phyloP scores from a whole-genome alignment of 2,797 vertebrate species.

The Ambastaia sidthimunki region DNA sequence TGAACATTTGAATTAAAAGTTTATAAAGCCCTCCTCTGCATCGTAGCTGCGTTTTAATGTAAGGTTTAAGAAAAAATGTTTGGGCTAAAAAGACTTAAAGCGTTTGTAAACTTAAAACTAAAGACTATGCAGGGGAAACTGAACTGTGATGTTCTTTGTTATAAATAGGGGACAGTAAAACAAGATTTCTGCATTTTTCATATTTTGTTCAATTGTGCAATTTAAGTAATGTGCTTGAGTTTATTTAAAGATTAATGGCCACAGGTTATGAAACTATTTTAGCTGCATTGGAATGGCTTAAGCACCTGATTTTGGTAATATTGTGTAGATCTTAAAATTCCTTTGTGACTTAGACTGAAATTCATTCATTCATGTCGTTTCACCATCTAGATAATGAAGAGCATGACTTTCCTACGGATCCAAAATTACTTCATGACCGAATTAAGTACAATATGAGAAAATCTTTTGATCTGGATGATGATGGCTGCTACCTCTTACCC shows the following conservation, averaged over 20 bases:
- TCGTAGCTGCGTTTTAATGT: too few relatives aligned
- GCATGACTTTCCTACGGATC: slow-evolving; percentile 39
- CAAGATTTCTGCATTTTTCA: neutral
- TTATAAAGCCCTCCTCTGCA: too few relatives aligned
- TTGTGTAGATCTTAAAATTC: neutral
- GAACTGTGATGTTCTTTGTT: neutral
- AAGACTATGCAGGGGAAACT: neutral
- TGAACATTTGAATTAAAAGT: too few relatives aligned
- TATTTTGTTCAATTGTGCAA: slow-evolving; percentile 7
- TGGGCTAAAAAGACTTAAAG: neutral
- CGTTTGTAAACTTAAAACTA: too few relatives aligned
- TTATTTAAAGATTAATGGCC: neutral
- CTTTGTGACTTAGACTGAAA: slow-evolving; percentile 2
- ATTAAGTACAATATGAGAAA: slow-evolving; percentile 84
- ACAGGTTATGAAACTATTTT: slow-evolving; percentile 22
- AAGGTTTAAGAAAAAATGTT: too few relatives aligned
- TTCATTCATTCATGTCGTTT: neutral
- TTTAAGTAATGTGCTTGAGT: neutral
- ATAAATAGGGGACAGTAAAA: neutral
- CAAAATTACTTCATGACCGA: neutral
- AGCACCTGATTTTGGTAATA: neutral
- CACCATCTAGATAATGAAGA: slow-evolving; percentile 68
- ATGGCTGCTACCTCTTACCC: slow-evolving; percentile 80
- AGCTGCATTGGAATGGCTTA: neutral
- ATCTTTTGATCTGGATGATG: slow-evolving; percentile 75